phyloP scores from a whole-genome alignment of 2,888 invertebrate genomes.

The Tenthredo scrophulariae region DNA sequence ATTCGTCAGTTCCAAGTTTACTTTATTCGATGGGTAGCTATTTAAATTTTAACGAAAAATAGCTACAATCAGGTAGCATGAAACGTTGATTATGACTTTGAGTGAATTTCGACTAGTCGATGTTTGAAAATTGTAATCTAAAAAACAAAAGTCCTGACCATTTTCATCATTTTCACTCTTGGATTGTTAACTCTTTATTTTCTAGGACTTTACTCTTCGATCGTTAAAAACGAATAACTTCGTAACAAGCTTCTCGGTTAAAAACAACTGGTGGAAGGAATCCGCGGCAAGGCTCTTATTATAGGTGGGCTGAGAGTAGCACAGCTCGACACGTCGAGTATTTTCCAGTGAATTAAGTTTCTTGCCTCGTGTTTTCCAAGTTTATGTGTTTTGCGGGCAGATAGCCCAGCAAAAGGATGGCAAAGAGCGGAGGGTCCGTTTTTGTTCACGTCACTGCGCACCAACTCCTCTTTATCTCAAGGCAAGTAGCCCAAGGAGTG shows the following conservation, averaged over 20 bases:
- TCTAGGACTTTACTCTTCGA: neutral
- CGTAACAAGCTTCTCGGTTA: slow-evolving; percentile 26
- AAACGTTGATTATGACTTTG: no score
- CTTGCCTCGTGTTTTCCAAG: slow-evolving; percentile 70
- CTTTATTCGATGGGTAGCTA: neutral
- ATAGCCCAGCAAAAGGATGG: slow-evolving; percentile 60
- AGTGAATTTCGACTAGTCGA: neutral
- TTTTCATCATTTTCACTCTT: neutral
- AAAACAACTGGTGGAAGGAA: slow-evolving; percentile 17
- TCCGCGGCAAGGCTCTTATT: slow-evolving; percentile 12
- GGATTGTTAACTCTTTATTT: neutral
- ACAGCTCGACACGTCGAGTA: slow-evolving; percentile 64
- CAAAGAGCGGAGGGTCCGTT: slow-evolving; percentile 58
- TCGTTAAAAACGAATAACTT: slow-evolving; percentile 26
- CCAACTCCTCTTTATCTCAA: slow-evolving; percentile 47
- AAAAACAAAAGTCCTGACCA: neutral
- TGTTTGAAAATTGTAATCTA: neutral
- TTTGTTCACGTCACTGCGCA: slow-evolving; percentile 70
- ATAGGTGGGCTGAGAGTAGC: slow-evolving; percentile 9
- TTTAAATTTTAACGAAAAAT: neutral
- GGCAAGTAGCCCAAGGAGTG: slow-evolving; percentile 43
- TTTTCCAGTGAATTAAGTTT: slow-evolving; percentile 73
- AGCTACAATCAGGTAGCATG: neutral
- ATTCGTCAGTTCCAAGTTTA: neutral
- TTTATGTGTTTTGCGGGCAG: slow-evolving; percentile 71